These are phyloP conservation scores for Brachypalpus laphriformis DNA, from an alignment of 2,888 invertebrate genomes.

Conservation along the genomic window DNA sequence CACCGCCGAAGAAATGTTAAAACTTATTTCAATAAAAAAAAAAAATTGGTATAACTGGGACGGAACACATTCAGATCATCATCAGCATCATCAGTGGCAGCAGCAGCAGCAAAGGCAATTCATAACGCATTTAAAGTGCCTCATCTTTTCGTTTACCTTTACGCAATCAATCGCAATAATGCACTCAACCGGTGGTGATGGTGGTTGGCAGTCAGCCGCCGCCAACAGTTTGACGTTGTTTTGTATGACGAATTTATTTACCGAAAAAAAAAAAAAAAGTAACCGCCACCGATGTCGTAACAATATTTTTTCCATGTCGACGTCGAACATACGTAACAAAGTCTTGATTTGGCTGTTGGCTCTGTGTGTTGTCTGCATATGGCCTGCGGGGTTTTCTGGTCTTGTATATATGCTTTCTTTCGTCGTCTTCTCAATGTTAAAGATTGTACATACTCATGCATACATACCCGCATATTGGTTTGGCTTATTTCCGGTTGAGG, in stretches of 20 bases:
- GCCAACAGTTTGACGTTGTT: conserved; percentile 62
- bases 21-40: conserved; percentile 27
- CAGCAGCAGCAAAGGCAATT: conserved; percentile 12
- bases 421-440: conserved; percentile 48
- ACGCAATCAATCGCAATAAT: conserved; percentile 66
- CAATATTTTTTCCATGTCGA: conserved; percentile 36
- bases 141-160: conserved; percentile 49
- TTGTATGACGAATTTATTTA: conserved; percentile 69
- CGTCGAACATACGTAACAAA: conserved; percentile 53
- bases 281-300: conserved; percentile 57
- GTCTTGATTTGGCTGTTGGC: conserved; percentile 27
- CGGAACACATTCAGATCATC: conserved; percentile 35
- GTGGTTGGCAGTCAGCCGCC: conserved; percentile 43
- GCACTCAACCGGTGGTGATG: conserved; percentile 50
- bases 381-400: conserved; percentile 41
- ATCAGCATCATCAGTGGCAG: conserved; percentile 2
- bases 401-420: conserved; percentile 34
- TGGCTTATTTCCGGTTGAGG: conserved; percentile 68
- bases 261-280: conserved; percentile 37
- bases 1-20: not conserved
- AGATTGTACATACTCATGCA: conserved; percentile 35
- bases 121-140: conserved; percentile 55
- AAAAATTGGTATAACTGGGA: conserved; percentile 39
- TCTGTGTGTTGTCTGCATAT: conserved; percentile 36
- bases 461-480: conserved; percentile 61